Base-by-base conservation (phyloP, 2,797 vertebrate genomes). In the Eulemur coronatus region DNA sequence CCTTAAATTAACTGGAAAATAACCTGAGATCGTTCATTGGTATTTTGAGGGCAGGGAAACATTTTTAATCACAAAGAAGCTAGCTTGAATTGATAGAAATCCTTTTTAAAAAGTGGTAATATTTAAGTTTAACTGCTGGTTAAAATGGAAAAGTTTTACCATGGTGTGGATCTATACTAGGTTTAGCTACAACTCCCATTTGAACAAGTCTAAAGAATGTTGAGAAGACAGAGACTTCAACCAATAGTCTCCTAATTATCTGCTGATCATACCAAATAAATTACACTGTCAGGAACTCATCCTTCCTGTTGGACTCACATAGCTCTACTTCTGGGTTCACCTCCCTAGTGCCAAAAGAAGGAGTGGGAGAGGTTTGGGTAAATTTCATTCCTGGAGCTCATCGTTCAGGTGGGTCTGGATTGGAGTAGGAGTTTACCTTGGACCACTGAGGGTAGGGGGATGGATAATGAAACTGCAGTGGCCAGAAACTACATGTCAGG, bases 1-100 rank as follows among this genome's bases (percentile, higher is more conserved):
- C 15, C 30, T 30, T 70, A 76, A 79, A 59, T 76, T 89, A 88
- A 55, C 30, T 91, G 70, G 59, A 48, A 93, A 82, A 84, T 85
- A 76, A 48, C 9, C 26, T 67, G 24, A 28, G 22, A 43, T 91
- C 7, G 11, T 15, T 79, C 41, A 59, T 1, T 89, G n/a, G 35
- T 81, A 38, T 85, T 70, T 72, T 1, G 57, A 33, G 35, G n/a
- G 10, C 5, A 91, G 59, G 67, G n/a, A n/a, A 84, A 78, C 33
- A 72, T 59, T 79, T 82, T 94, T 67, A 76, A 86, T 70, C 52
- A 76, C 26, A 24, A 46, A 84, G 73, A 33, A 50, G 17, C 57
- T 84, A 57, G 61, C 70, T 72, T 90, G 33, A 69, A 50, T 80
- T 86, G 50, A 57, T 87, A 41, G 75, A 75, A 63, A 26, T 52